phyloP scores from a whole-genome alignment of 2,888 invertebrate species.

The Trachelus troglodyta region DNA sequence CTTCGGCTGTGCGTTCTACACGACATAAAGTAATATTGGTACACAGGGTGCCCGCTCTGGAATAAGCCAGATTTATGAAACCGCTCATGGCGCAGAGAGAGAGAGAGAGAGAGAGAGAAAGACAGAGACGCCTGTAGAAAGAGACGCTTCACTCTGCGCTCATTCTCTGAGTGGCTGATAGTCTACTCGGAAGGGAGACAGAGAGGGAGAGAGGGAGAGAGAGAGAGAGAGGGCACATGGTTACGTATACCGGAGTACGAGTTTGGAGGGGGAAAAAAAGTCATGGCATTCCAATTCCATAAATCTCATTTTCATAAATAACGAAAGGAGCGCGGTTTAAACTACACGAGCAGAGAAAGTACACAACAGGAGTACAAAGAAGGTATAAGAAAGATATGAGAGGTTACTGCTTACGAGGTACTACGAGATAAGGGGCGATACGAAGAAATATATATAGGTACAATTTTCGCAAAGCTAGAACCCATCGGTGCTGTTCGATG shows the following conservation, averaged over 20 bases:
- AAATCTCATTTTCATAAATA: conserved; percentile 5
- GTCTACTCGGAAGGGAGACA: background rate
- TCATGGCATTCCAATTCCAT: background rate
- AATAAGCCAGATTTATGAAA: conserved; percentile 5
- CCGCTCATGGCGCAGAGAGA: background rate
- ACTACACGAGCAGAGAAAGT: too few relatives aligned
- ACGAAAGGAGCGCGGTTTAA: background rate
- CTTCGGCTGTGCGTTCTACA: background rate
- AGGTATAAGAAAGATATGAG: too few relatives aligned
- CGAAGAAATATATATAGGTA: too few relatives aligned
- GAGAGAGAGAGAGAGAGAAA: background rate
- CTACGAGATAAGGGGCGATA: too few relatives aligned
- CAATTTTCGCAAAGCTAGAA: too few relatives aligned
- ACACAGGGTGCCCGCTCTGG: background rate
- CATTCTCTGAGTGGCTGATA: background rate
- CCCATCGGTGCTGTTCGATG: too few relatives aligned
- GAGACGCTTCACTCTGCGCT: background rate
- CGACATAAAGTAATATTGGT: background rate
- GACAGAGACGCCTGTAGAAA: background rate
- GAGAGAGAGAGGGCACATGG: background rate
- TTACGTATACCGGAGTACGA: background rate
- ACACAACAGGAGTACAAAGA: too few relatives aligned
- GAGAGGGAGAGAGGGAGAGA: background rate
- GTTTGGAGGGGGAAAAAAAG: too few relatives aligned
- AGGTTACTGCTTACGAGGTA: too few relatives aligned